Evolutionary conservation across 2,888 invertebrate genomes (phyloP).

Genomic region (Metellina segmentata): DNA sequence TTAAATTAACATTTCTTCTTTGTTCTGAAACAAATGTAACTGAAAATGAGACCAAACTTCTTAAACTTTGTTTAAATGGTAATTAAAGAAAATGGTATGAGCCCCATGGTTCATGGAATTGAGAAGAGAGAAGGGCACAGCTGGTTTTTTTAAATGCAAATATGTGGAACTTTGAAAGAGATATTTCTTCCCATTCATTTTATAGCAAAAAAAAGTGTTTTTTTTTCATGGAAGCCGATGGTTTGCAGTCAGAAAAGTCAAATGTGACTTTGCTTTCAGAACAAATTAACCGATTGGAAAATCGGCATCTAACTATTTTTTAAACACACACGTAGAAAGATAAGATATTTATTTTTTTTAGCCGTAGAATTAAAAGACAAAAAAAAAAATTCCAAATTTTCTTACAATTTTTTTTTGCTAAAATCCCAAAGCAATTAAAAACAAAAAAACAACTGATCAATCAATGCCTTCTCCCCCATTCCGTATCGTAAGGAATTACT

Average conservation of each 20-base stretch:
- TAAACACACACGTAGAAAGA: not conserved
- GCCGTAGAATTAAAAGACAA: not conserved
- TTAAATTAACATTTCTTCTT: no score
- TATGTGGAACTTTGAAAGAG: no score
- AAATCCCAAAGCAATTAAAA: not conserved
- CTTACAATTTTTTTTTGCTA: not conserved
- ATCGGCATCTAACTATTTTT: not conserved
- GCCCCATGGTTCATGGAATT: no score
- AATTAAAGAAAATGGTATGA: no score
- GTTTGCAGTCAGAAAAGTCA: not conserved
- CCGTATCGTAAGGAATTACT: not conserved
- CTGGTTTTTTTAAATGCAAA: no score
- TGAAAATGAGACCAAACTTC: no score
- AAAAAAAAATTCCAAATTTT: not conserved
- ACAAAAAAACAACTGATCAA: slow-evolving; percentile 12
- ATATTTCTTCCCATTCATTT: not conserved
- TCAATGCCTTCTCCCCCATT: not conserved
- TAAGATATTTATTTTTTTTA: not conserved
- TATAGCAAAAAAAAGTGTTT: not conserved
- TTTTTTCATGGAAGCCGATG: not conserved
- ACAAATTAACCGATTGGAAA: not conserved
- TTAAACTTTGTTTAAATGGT: no score
- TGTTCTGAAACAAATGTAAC: no score
- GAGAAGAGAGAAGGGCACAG: no score
- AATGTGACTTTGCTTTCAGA: not conserved